A percentile compares a stretch with the other conserved stretches of the same genome.
Conservation (phyloP, 2,113 vertebrate genomes). For the Clarias gariepinus region DNA sequence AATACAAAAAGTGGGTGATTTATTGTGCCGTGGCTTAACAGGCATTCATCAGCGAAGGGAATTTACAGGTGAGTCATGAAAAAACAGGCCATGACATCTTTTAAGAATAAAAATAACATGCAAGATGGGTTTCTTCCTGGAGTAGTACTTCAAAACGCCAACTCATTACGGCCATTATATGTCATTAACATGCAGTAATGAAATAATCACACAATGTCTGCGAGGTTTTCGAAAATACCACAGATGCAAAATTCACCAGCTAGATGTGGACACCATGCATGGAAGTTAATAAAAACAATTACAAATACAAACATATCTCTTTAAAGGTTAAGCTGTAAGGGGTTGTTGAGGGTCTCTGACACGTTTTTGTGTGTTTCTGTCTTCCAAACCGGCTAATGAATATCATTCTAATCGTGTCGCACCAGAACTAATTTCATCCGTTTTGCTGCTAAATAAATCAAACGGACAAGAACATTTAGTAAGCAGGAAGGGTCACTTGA, state of each 20-base stretch:
- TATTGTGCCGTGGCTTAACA: neutral
- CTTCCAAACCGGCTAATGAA: neutral
- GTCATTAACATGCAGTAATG: neutral
- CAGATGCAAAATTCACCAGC: too few species aligned
- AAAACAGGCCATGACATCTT: neutral
- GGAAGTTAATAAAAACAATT: neutral
- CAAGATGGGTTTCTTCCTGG: neutral
- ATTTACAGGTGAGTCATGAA: neutral
- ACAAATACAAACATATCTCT: too few species aligned
- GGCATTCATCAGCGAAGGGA: neutral
- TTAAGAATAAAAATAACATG: slow-evolving; percentile 1
- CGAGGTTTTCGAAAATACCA: too few species aligned
- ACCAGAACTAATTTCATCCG: slow-evolving; percentile 14
- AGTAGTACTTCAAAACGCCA: neutral
- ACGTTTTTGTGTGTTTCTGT: neutral
- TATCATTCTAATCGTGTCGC: neutral
- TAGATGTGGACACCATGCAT: neutral
- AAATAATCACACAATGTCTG: neutral
- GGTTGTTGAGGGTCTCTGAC: neutral
- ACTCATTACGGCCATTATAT: neutral
- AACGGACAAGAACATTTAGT: neutral
- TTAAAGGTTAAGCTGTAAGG: neutral
- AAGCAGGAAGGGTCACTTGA: neutral
- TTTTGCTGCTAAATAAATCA: slow-evolving; percentile 5
- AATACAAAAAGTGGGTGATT: slow-evolving; percentile 20